Evolutionary conservation across 2,888 invertebrate species (phyloP), one percentile per base, ranked within the genome.

Genomic region (Agrochola lota): DNA sequence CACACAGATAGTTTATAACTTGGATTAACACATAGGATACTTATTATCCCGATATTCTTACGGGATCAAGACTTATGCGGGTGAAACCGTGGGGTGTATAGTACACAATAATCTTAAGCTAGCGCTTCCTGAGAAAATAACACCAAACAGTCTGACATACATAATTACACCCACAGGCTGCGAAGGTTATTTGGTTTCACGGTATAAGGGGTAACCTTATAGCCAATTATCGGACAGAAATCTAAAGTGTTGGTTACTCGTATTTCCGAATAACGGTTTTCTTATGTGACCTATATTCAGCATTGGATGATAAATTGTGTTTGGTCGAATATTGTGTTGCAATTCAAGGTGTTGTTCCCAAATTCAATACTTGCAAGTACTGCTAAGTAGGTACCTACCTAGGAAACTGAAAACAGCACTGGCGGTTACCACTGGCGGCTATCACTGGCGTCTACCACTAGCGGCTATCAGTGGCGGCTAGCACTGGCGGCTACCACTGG

Each of bases 191-290:
- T n/a, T 1, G 40, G n/a, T 79, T 68, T 46, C 68, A 43, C 17
- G 2, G 17, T 6, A 35, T 77, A 60, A 77, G 26, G 26, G 64
- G 63, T 77, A 57, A 77, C 46, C 20, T 23, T 40, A 78, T 40
- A 23, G 35, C 43, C 69, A 62, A 62, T 78, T 68, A 60, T 52
- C 17, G 77, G 64, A 46, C 59, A 17, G 49, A 35, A 12, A 49
- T 35, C 30, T 35, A 2, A 63, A 7, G 9, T 63, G 23, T 43
- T 0, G 20, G 60, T 52, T 62, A 59, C 26, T n/a, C 6, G 20
- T 76, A 26, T 64, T 64, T 64, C 35, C 43, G n/a, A 55, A 77
- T 76, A 76, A 55, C n/a, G n/a, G 30, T 30, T 52, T 57, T 30
- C 1, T 30, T 77, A 26, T 43, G 12, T 40, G 60, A 63, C 43